phyloP scores from a whole-genome alignment of 2,797 vertebrate species.

The Enteromius argenteus region DNA sequence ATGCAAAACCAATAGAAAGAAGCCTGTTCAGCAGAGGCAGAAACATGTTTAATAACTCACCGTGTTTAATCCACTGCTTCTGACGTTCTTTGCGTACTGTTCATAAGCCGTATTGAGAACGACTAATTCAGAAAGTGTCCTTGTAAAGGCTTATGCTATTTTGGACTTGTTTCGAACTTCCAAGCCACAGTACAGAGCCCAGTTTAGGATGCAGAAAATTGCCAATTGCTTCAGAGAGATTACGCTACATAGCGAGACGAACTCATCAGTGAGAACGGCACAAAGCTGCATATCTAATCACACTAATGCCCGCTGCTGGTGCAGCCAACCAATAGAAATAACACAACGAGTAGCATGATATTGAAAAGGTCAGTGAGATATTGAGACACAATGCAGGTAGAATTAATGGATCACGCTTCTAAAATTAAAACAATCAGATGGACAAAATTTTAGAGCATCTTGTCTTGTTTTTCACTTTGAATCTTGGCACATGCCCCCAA shows the following conservation, averaged over 20 bases:
- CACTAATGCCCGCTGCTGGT: conserved; percentile 2
- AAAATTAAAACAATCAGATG: background rate
- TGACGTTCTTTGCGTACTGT: background rate
- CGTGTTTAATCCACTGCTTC: background rate
- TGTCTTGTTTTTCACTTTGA: background rate
- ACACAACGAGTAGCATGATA: background rate
- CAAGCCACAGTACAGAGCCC: background rate
- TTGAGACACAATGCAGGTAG: background rate
- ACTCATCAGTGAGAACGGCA: conserved; percentile 6
- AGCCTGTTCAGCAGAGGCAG: background rate
- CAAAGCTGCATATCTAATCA: conserved; percentile 31
- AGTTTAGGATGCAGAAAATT: conserved; percentile 35
- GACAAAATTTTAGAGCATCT: background rate
- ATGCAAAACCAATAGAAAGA: background rate
- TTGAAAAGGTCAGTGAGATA: conserved; percentile 7
- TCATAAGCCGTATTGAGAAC: background rate
- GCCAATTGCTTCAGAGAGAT: conserved; percentile 27
- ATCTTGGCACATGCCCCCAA: background rate
- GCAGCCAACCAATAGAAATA: background rate
- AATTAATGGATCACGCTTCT: background rate
- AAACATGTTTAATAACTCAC: background rate
- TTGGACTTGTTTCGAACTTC: conserved; percentile 8
- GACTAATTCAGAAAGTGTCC: conserved; percentile 12
- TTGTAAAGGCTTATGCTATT: conserved; percentile 27
- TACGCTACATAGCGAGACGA: background rate